Percentiles rank a stretch among this genome's conserved stretches.
phyloP scores from a whole-genome alignment of 2,888 invertebrate genomes.

The Agrilus biguttatus region DNA sequence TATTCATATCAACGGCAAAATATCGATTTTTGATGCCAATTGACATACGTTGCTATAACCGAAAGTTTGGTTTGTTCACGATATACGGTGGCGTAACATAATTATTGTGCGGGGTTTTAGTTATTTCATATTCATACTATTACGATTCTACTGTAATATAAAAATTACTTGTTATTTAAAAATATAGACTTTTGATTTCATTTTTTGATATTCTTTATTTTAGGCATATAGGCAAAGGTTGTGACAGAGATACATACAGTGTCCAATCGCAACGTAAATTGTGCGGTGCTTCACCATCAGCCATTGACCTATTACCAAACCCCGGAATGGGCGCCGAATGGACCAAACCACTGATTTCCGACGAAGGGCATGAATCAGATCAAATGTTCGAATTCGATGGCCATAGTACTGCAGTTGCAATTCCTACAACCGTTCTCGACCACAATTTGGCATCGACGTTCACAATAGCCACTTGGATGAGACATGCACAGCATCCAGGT shows the following conservation, averaged over 20 bases:
- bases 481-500: constrained; percentile 68
- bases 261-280: constrained; percentile 72
- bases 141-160: too few species aligned
- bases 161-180: too few species aligned
- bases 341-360: constrained; percentile 70
- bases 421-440: constrained; percentile 61
- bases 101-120: too few species aligned
- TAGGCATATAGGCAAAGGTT: constrained; percentile 87
- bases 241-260: constrained; percentile 88
- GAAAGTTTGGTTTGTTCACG: too few species aligned
- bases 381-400: constrained; percentile 96
- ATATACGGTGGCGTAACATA: too few species aligned
- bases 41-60: too few species aligned
- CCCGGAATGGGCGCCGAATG: constrained; percentile 67
- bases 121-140: too few species aligned
- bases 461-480: constrained; percentile 88
- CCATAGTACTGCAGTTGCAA: constrained; percentile 67
- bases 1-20: too few species aligned
- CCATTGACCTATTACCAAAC: constrained; percentile 74
- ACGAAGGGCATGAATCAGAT: constrained; percentile 69
- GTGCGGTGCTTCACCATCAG: constrained; percentile 72
- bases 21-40: too few species aligned
- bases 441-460: constrained; percentile 71
- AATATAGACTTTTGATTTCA: too few species aligned
- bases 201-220: constrained; percentile 5